Base-by-base conservation (phyloP, 2,888 invertebrate genomes). In the Bombylius discolor region DNA sequence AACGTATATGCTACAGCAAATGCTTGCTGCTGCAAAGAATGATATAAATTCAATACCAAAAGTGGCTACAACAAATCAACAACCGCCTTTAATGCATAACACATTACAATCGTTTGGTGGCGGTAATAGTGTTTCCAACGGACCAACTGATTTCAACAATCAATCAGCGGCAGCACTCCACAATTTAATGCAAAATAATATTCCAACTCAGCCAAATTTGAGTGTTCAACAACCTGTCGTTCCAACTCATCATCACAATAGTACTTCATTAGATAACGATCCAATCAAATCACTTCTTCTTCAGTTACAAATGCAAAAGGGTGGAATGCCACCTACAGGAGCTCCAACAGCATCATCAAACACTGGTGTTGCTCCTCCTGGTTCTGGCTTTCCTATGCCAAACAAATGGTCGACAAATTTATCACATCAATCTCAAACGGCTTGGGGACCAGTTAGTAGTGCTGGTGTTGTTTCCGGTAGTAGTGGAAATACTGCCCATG, bases 241-340 rank as follows among this genome's bases (percentile, higher is more conserved):
- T 13, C 9, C 47, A 3, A 31, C 23, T 36, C 42, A 36, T 1
- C 50, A 39, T 32, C 50, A 44, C 11, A 47, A 39, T 13, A 14
- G 11, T 8, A 49, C 51, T 3, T n/a, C 46, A 1, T 13, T 58
- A 39, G 74, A 76, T 33, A 76, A 74, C 55, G 76, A 77, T 68
- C 73, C 78, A 1, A 77, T 79, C 31, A 75, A 77, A 60, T 77
- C 74, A 59, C 67, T 79, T 61, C 63, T 79, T 47, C 70, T 78
- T 52, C 79, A 79, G 62, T 66, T 79, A 52, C 71, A 72, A 36
- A 70, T 59, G 59, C 67, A 73, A 56, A 55, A 59, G 49, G 51
- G 12, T 6, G 39, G 58, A 42, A 47, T 55, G 13, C 45, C 62
- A 55, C 34, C 56, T 47, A 23, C 51, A 12, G 51, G 8, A 47